Evolutionary conservation across 1,140 invertebrate genomes (phyloP).

Genomic region (Gryon sp.): DNA sequence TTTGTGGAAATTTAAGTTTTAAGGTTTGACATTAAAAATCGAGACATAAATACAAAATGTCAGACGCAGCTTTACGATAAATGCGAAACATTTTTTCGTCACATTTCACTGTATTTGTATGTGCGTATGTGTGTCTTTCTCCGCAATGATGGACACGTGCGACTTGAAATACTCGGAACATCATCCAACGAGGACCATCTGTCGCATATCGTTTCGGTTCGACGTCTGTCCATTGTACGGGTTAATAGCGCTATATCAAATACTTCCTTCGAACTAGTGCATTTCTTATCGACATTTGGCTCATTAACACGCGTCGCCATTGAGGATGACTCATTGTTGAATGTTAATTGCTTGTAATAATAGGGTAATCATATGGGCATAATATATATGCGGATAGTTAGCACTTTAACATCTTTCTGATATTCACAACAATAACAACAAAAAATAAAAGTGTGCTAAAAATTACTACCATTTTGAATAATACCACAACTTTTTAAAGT

Average conservation of each 20-base stretch:
- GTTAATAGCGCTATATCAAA: constrained; percentile 53
- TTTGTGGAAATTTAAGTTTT: constrained; percentile 13
- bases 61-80: constrained; percentile 28
- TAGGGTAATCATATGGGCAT: constrained; percentile 15
- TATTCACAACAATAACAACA: too few species aligned
- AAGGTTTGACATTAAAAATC: constrained; percentile 19
- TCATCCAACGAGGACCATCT: constrained; percentile 56
- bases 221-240: constrained; percentile 49
- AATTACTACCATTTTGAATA: too few species aligned
- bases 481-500: too few species aligned
- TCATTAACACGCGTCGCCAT: constrained; percentile 27
- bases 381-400: constrained; percentile 7
- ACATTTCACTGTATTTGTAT: too few species aligned
- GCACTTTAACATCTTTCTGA: constrained; percentile 15
- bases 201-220: constrained; percentile 49
- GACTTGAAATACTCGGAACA: constrained; percentile 46
- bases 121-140: constrained; percentile 10
- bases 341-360: constrained; percentile 45
- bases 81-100: constrained; percentile 43
- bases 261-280: constrained; percentile 33
- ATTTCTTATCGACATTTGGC: constrained; percentile 55
- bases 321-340: constrained; percentile 32
- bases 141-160: constrained; percentile 44
- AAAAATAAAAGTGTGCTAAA: too few species aligned
- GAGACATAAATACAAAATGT: constrained; percentile 29